Base-by-base conservation (phyloP, 2,113 vertebrate species). In the Clarias macrocephalus region DNA sequence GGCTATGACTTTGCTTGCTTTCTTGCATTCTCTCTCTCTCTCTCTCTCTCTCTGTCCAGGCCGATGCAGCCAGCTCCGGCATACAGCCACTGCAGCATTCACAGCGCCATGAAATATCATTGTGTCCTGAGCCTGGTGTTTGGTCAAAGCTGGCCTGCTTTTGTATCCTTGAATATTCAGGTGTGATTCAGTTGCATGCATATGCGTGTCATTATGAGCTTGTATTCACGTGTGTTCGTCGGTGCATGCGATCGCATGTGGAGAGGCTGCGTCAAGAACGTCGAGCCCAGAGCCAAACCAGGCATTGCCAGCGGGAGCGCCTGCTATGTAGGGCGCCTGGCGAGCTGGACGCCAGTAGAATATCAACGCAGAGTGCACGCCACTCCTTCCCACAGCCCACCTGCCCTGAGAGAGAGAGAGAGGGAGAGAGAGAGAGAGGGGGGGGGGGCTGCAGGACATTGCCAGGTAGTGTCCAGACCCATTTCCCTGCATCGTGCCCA, bases 391-490 rank as follows among this genome's bases (percentile, higher is more conserved):
- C 92, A 93, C 92, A 93, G 93, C 94, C 94, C 95, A 94, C 94
- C 94, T 95, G 94, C 95, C 93, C 93, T 93, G 92, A 83, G 84
- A 37, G 56, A 30, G 59, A 82, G 81, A 83, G 90, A 89, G 85
- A 89, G 84, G 87, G 87, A 88, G 82, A 88, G 42, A 42, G n/a
- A 56, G 11, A 56, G 16, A 42, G 56, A 68, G 33, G 19, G 12
- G 83, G 88, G 89, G 89, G 48, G 88, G 92, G 92, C 90, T 93
- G 91, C 89, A 92, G 92, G 94, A 95, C 95, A 95, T 94, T 95
- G 94, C 93, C 95, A 95, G 95, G 94, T 95, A 95, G 94, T 95
- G 94, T 95, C 94, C 92, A 96, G 94, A 95, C 94, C 94, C 94
- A 94, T 94, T 95, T 96, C 94, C 93, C 92, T 91, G 92, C 90